Percentiles rank a stretch among this genome's conserved stretches.
Evolutionary conservation across 1,140 invertebrate genomes (phyloP).

Genomic region (Holotrichia oblita): DNA sequence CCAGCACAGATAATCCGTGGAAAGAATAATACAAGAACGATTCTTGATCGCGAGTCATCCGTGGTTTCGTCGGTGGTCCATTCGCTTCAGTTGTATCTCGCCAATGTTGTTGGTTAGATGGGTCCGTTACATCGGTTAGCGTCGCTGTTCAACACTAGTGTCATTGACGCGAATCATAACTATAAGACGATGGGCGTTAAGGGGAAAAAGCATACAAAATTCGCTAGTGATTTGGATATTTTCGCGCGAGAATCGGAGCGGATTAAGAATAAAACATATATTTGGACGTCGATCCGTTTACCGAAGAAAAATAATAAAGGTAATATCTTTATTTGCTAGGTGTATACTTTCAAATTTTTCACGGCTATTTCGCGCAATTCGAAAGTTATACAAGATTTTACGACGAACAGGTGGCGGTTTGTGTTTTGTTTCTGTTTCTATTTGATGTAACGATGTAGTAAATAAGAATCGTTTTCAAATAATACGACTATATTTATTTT

Average conservation of each 20-base stretch:
- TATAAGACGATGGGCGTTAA: constrained; percentile 48
- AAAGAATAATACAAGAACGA: background rate
- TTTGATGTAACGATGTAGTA: no score
- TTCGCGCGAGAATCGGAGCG: constrained; percentile 47
- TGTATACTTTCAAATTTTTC: background rate
- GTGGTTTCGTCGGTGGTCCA: constrained; percentile 13
- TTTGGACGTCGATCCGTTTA: constrained; percentile 51
- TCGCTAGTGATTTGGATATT: constrained; percentile 50
- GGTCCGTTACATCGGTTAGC: constrained; percentile 45
- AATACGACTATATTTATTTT: no score
- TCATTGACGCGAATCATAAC: constrained; percentile 44
- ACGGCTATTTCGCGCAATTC: background rate
- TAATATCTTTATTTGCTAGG: background rate
- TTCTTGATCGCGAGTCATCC: background rate
- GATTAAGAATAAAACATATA: constrained; percentile 47
- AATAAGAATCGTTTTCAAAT: no score
- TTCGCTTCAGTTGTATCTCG: constrained; percentile 26
- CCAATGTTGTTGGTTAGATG: constrained; percentile 40
- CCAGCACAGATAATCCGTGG: background rate
- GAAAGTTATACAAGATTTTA: background rate
- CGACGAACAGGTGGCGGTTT: background rate
- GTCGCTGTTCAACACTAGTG: constrained; percentile 46
- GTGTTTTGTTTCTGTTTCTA: background rate
- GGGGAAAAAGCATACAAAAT: constrained; percentile 48
- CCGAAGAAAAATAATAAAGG: constrained; percentile 45